phyloP scores from a whole-genome alignment of 1,140 invertebrate genomes.

The Heliconius melpomene region DNA sequence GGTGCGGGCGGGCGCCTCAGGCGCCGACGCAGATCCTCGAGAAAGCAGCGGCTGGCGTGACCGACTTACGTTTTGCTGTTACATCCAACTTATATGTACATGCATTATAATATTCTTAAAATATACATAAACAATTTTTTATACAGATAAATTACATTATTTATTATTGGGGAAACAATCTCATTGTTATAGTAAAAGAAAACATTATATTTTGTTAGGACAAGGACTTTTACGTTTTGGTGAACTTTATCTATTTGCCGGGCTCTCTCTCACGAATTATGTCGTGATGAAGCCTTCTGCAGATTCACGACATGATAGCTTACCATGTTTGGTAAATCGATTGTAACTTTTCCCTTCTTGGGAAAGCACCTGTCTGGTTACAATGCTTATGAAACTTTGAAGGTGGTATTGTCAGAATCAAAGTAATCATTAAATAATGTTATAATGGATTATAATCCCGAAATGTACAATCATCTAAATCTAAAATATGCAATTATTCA shows the following conservation, averaged over 20 bases:
- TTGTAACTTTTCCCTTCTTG: constrained; percentile 23
- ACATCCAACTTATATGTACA: neutral
- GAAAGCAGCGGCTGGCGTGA: constrained; percentile 47
- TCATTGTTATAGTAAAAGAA: neutral
- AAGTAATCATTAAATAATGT: neutral
- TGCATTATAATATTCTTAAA: neutral
- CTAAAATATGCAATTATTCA: constrained; percentile 18
- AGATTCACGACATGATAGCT: constrained; percentile 73
- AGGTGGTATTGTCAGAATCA: neutral
- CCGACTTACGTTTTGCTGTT: constrained; percentile 24
- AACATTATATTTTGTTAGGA: neutral
- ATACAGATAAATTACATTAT: too few species aligned
- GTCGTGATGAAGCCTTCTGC: constrained; percentile 56
- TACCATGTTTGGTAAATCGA: constrained; percentile 28
- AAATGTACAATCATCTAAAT: neutral
- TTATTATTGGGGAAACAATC: too few species aligned
- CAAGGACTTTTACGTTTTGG: constrained; percentile 26
- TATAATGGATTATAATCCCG: neutral
- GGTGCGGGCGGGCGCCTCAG: constrained; percentile 54
- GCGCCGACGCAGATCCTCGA: constrained; percentile 53
- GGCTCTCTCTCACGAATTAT: constrained; percentile 65
- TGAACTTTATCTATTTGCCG: constrained; percentile 41
- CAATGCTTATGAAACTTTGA: neutral
- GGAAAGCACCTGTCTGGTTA: constrained; percentile 5
- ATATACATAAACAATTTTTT: neutral